phyloP scores from a whole-genome alignment of 2,797 vertebrate species.

The Agapornis canus region DNA sequence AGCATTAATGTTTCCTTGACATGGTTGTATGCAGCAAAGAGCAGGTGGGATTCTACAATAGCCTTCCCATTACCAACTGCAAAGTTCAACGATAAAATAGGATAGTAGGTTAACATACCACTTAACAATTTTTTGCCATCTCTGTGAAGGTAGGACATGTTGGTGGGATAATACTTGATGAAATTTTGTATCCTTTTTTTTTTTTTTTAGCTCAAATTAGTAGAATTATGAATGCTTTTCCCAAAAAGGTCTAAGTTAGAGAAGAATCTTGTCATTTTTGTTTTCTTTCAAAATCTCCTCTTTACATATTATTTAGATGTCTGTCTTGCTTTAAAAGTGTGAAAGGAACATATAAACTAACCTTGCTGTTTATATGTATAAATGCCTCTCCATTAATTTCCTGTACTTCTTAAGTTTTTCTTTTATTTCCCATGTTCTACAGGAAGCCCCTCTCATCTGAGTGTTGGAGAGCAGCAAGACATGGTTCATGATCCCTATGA shows the following conservation, averaged over 20 bases:
- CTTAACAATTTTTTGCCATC: background rate
- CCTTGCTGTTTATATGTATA: background rate
- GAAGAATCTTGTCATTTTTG: background rate
- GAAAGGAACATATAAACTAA: background rate
- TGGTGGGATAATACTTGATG: background rate
- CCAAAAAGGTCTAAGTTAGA: background rate
- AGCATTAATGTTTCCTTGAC: background rate
- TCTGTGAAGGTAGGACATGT: background rate
- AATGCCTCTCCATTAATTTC: background rate
- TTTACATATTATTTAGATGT: background rate
- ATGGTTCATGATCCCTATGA: slow-evolving; percentile 95
- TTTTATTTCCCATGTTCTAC: background rate
- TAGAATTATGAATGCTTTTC: background rate
- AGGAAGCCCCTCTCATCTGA: slow-evolving; percentile 94
- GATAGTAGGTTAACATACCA: background rate
- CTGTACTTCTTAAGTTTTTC: background rate
- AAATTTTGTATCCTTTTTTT: background rate
- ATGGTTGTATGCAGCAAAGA: background rate
- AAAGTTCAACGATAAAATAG: background rate
- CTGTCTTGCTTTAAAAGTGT: background rate
- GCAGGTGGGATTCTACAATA: background rate
- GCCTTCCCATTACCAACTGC: background rate
- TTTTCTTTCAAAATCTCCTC: background rate
- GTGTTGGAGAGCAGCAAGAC: slow-evolving; percentile 90
- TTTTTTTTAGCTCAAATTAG: background rate